Percentiles rank a stretch among this genome's conserved stretches.
phyloP scores from a whole-genome alignment of 2,113 vertebrate genomes.

The Rhagologus leucostigma region DNA sequence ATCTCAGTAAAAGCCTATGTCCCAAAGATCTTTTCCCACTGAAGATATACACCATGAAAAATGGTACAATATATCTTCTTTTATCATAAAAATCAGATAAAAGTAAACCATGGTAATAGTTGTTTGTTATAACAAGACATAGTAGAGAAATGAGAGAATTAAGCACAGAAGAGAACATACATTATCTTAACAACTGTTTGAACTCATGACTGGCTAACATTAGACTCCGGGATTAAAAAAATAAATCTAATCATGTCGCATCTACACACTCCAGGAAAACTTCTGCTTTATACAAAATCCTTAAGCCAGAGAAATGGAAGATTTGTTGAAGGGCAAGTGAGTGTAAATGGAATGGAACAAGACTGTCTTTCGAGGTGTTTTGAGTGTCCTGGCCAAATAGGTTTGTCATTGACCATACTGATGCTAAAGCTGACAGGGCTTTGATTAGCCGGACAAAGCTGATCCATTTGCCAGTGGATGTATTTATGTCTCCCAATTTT shows the following conservation, averaged over 20 bases:
- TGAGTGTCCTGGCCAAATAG: neutral
- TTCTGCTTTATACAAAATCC: neutral
- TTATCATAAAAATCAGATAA: neutral
- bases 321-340: neutral
- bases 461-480: neutral
- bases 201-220: neutral
- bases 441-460: neutral
- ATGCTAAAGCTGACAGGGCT: neutral
- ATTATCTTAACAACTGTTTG: neutral
- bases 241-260: neutral
- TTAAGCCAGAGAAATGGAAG: neutral
- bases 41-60: neutral
- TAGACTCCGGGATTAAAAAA: neutral
- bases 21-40: neutral
- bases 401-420: neutral
- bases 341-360: neutral
- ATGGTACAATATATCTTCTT: neutral
- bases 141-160: slow-evolving; percentile 1
- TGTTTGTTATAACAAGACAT: slow-evolving; percentile 3
- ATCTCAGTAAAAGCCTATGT: slow-evolving; percentile 38
- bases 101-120: slow-evolving; percentile 27
- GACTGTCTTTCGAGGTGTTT: neutral
- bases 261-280: neutral
- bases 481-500: neutral
- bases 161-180: neutral